phyloP scores from a whole-genome alignment of 1,140 invertebrate species.

The Dinoponera quadriceps region DNA sequence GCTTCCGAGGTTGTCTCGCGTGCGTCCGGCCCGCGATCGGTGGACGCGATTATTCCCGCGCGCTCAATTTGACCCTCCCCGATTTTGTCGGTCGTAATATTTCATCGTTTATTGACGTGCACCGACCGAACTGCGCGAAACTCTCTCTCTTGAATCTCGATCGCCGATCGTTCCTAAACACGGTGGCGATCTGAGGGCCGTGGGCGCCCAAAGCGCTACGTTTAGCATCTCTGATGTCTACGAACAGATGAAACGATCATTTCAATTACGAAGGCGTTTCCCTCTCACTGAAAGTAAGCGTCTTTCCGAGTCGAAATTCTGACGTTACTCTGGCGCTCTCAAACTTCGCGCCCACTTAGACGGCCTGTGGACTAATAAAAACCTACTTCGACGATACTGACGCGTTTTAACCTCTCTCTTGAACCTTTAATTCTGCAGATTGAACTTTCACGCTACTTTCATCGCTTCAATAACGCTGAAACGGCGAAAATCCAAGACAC shows the following conservation, averaged over 20 bases:
- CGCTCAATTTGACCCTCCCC: constrained; percentile 53
- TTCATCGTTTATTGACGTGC: constrained; percentile 54
- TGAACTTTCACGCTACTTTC: too few species aligned
- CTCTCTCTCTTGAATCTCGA: constrained; percentile 51
- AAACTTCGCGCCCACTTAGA: too few species aligned
- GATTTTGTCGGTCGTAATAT: constrained; percentile 61
- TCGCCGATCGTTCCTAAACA: constrained; percentile 29
- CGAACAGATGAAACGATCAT: not conserved
- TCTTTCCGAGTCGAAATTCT: not conserved
- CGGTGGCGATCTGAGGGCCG: not conserved
- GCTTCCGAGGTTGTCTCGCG: constrained; percentile 46
- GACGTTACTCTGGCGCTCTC: too few species aligned
- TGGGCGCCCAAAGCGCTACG: not conserved
- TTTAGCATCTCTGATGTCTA: not conserved
- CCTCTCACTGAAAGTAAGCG: not conserved
- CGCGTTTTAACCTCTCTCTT: too few species aligned
- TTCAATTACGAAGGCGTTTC: constrained; percentile 16
- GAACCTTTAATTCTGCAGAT: too few species aligned
- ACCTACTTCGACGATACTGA: too few species aligned
- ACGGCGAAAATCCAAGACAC: too few species aligned
- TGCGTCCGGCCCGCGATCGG: constrained; percentile 41
- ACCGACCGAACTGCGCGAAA: not conserved
- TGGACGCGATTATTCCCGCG: constrained; percentile 52
- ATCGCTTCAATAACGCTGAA: too few species aligned
- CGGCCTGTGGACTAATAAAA: too few species aligned